Percentiles rank a stretch among this genome's conserved stretches.
phyloP scores from a whole-genome alignment of 2,797 vertebrate species.

The Chloroceryle amazona region DNA sequence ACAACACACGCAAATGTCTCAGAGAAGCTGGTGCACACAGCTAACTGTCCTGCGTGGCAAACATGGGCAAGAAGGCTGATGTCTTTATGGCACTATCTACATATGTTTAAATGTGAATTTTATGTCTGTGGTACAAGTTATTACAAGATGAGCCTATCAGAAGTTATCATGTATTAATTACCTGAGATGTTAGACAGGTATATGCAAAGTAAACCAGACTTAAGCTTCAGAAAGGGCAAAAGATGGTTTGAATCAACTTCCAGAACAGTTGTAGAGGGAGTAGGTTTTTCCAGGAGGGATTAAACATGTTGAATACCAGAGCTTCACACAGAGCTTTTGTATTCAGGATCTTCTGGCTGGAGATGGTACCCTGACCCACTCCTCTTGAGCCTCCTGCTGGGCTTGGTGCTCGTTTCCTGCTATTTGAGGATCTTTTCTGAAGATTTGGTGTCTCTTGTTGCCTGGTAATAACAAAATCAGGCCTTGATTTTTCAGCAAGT shows the following conservation, averaged over 20 bases:
- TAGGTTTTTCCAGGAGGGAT: not conserved
- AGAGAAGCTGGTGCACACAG: not conserved
- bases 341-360: not conserved
- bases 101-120: not conserved
- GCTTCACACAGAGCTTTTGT: not conserved
- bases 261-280: not conserved
- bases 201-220: not conserved
- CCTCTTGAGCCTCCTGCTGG: not conserved
- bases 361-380: not conserved
- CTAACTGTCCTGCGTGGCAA: not conserved
- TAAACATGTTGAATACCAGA: not conserved
- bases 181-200: not conserved
- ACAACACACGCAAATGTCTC: not conserved
- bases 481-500: not conserved
- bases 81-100: not conserved
- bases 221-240: not conserved
- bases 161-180: not conserved
- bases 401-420: not conserved
- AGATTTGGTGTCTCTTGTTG: not conserved
- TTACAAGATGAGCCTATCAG: not conserved
- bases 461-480: not conserved
- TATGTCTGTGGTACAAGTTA: not conserved
- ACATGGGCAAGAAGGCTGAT: not conserved
- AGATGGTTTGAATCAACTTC: not conserved
- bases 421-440: not conserved